A percentile compares a stretch with the other conserved stretches of the same genome.
Conservation (phyloP, 2,888 invertebrate species). For the Ischnus inquisitorius region DNA sequence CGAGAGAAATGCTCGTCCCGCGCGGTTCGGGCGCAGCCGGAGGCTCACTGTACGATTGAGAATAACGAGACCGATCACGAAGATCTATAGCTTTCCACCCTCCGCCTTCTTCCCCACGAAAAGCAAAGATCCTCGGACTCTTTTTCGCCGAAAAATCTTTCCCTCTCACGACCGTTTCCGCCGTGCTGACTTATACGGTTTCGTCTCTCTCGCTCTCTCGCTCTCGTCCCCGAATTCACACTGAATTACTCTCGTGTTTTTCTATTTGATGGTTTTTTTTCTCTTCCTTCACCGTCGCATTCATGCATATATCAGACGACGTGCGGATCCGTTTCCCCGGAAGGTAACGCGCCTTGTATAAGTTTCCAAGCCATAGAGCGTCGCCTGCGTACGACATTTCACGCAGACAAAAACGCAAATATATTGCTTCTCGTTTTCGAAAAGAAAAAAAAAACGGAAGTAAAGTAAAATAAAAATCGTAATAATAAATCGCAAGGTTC, state of each 20-base stretch:
- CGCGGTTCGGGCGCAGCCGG: not conserved
- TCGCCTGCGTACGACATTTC: not conserved
- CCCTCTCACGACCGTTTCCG: not conserved
- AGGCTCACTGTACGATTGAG: conserved; percentile 38
- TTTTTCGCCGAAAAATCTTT: conserved; percentile 30
- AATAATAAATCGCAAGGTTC: conserved; percentile 2
- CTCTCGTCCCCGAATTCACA: not conserved
- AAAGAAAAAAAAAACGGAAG: not conserved
- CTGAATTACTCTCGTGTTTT: conserved; percentile 14
- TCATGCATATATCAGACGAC: not conserved
- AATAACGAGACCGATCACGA: conserved; percentile 54
- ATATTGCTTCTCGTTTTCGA: not conserved
- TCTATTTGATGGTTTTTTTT: not conserved
- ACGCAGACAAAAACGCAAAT: not conserved
- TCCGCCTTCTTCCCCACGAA: conserved; percentile 15
- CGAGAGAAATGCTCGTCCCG: conserved; percentile 46
- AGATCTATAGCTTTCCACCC: conserved; percentile 52
- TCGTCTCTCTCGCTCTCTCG: not conserved
- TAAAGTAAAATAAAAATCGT: not conserved
- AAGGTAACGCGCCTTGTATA: not conserved
- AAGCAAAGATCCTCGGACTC: conserved; percentile 25
- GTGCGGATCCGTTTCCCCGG: not conserved
- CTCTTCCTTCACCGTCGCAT: conserved; percentile 2
- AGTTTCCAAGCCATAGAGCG: conserved; percentile 3
- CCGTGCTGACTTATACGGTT: not conserved